These are phyloP conservation scores for Erpobdella octoculata DNA, from an alignment of 2,888 invertebrate genomes.

Conservation along the genomic window DNA sequence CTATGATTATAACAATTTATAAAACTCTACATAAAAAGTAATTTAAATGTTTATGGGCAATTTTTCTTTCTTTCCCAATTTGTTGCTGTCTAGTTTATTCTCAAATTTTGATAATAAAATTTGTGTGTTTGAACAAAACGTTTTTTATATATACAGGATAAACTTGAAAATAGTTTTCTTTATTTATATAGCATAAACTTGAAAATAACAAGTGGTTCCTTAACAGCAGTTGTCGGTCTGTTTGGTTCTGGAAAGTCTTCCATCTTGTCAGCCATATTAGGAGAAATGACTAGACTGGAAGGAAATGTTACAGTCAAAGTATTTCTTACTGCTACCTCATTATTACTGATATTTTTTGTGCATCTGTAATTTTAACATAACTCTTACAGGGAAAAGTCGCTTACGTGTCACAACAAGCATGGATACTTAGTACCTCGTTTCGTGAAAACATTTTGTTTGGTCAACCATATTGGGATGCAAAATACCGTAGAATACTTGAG, in stretches of 20 bases:
- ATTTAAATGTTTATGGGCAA: too few species aligned
- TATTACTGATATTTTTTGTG: too few species aligned
- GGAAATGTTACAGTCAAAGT: slow-evolving; percentile 46
- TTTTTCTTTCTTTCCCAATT: too few species aligned
- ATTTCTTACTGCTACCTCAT: too few species aligned
- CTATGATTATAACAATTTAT: too few species aligned
- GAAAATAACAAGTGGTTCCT: slow-evolving; percentile 60
- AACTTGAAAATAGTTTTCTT: too few species aligned
- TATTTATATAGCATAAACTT: slow-evolving; percentile 76
- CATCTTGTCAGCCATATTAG: slow-evolving; percentile 47
- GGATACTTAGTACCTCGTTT: slow-evolving; percentile 93
- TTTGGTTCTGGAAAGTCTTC: slow-evolving; percentile 69
- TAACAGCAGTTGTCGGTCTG: slow-evolving; percentile 77
- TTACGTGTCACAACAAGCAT: slow-evolving; percentile 63
- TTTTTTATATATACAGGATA: too few species aligned
- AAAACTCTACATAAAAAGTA: too few species aligned
- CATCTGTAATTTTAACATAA: too few species aligned
- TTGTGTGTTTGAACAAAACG: too few species aligned
- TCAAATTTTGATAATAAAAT: too few species aligned
- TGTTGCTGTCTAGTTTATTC: too few species aligned
- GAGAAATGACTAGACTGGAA: slow-evolving; percentile 47
- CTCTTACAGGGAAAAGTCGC: slow-evolving; percentile 52
- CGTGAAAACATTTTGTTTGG: slow-evolving; percentile 88
- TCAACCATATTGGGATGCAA: slow-evolving; percentile 62
- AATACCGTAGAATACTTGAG: slow-evolving; percentile 68